These are phyloP conservation scores for Drosophila tristis DNA, from an alignment of 1,140 invertebrate genomes.

Conservation along the genomic window DNA sequence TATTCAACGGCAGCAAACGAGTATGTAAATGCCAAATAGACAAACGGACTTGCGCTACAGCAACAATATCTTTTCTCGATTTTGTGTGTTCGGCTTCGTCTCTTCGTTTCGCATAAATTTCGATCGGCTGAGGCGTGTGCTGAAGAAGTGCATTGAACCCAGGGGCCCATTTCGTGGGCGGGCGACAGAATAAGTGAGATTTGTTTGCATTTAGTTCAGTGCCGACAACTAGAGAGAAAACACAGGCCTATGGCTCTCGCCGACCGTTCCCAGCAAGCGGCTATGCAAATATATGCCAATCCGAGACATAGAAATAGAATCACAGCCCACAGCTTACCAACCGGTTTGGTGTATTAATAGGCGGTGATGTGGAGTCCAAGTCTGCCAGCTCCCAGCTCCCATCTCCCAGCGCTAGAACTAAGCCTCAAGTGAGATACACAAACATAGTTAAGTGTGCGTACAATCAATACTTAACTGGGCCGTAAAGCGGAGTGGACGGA, in stretches of 20 bases:
- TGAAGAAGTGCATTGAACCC: slow-evolving; percentile 43
- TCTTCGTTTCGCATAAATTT: slow-evolving; percentile 22
- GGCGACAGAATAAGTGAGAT: slow-evolving; percentile 1
- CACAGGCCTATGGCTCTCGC: slow-evolving; percentile 11
- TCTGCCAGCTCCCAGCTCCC: no score
- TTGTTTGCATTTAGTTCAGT: slow-evolving; percentile 36
- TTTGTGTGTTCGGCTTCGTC: not conserved
- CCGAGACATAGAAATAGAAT: slow-evolving; percentile 34
- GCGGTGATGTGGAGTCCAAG: slow-evolving; percentile 43
- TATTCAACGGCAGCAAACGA: slow-evolving; percentile 18
- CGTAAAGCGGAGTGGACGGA: not conserved
- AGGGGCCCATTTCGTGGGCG: not conserved
- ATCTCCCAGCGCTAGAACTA: not conserved
- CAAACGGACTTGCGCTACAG: not conserved
- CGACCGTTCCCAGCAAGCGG: slow-evolving; percentile 28
- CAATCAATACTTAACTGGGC: slow-evolving; percentile 2
- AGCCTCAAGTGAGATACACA: no score
- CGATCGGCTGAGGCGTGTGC: slow-evolving; percentile 7
- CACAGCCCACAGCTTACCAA: slow-evolving; percentile 32
- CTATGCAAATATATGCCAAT: slow-evolving; percentile 70
- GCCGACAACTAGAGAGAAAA: slow-evolving; percentile 11
- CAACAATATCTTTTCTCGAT: slow-evolving; percentile 5
- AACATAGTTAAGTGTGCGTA: no score
- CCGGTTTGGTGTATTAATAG: slow-evolving; percentile 50
- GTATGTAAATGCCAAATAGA: slow-evolving; percentile 45